Conservation (phyloP, 2,888 invertebrate species). For the Watsonalla binaria region DNA sequence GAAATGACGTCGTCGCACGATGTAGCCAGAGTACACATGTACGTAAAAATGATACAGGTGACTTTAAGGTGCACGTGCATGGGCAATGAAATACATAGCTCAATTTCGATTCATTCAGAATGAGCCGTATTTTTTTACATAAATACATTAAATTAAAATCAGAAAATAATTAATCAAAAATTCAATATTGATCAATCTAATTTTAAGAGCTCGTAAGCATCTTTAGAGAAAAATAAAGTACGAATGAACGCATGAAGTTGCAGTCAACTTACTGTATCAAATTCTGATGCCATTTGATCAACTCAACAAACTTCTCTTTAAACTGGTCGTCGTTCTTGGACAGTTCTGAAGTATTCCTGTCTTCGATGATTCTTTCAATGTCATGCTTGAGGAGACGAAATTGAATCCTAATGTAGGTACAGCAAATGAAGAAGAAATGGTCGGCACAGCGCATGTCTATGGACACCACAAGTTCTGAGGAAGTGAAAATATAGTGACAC, state of each 20-base stretch:
- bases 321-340: slow-evolving; percentile 18
- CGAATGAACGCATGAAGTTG: not conserved
- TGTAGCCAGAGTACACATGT: no score
- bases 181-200: no score
- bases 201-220: no score
- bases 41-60: no score
- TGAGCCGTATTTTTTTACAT: no score
- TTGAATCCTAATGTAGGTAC: slow-evolving; percentile 34
- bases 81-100: no score
- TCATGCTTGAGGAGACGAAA: slow-evolving; percentile 39
- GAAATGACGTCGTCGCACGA: no score
- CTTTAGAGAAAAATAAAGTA: not conserved
- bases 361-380: slow-evolving; percentile 29
- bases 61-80: no score
- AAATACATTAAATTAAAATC: no score
- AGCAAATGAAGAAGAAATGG: slow-evolving; percentile 2
- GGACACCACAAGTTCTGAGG: not conserved
- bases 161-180: no score
- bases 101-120: no score
- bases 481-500: not conserved
- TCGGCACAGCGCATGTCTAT: not conserved
- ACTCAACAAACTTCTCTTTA: slow-evolving; percentile 23
- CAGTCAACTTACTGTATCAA: slow-evolving; percentile 34
- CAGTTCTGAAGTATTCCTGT: not conserved
- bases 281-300: slow-evolving; percentile 46